Conservation (phyloP, 2,888 invertebrate species). For the Carpatolechia fugitivella region DNA sequence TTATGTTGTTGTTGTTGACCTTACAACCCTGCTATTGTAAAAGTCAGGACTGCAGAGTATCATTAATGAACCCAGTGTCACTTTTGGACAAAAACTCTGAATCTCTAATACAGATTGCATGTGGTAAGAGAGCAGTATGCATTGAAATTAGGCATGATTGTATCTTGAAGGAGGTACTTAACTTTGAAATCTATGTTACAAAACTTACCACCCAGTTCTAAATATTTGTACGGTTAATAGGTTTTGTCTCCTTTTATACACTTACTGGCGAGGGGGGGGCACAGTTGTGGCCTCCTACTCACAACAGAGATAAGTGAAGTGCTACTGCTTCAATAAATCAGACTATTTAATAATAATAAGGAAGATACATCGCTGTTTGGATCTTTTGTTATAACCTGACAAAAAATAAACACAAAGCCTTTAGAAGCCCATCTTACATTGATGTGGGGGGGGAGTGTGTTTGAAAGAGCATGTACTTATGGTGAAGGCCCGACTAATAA, state of each 20-base stretch:
- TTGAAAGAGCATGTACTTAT: background rate
- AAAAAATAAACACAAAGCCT: background rate
- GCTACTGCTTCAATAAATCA: background rate
- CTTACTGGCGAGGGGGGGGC: background rate
- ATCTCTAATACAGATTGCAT: conserved; percentile 15
- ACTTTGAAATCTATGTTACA: conserved; percentile 4
- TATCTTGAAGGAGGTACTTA: conserved; percentile 16
- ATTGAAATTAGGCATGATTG: conserved; percentile 18
- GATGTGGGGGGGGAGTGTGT: conserved; percentile 1
- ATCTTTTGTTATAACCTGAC: background rate
- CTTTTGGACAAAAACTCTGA: conserved; percentile 10
- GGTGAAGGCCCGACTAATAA: conserved; percentile 14
- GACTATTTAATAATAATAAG: background rate
- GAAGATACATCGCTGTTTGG: background rate
- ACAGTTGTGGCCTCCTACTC: background rate
- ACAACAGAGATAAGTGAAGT: background rate
- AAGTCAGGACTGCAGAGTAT: background rate
- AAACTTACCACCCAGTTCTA: conserved; percentile 9
- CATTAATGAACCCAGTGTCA: conserved; percentile 7
- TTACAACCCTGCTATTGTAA: background rate
- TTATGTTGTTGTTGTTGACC: background rate
- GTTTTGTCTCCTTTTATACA: background rate
- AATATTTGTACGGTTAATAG: conserved; percentile 9
- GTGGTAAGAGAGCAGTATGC: conserved; percentile 18
- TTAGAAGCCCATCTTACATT: background rate